Evolutionary conservation across 2,888 invertebrate species (phyloP), one percentile per base, ranked within the genome.

Genomic region (Cerceris rybyensis): DNA sequence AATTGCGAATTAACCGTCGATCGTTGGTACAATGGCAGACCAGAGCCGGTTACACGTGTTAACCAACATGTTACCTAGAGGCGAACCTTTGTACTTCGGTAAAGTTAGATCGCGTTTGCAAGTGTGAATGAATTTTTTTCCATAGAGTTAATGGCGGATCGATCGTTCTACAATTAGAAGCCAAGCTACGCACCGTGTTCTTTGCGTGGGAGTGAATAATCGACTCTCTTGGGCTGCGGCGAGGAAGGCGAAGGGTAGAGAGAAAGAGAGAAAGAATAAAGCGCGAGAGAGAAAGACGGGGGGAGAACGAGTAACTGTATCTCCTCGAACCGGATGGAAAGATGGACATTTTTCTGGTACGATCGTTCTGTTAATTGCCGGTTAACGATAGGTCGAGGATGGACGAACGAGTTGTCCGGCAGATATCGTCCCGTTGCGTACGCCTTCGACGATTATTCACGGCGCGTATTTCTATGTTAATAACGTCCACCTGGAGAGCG

Each of bases 181-280:
- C 17, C 58, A 17, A 7, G 50, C 46, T 70, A 61, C 55, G 71
- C 60, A 58, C 5, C 28, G 39, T 41, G 17, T 65, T 42, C 59
- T 46, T 11, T 41, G 70, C 50, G 69, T 55, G 59, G 74, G 74
- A 49, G 76, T 43, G 76, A 76, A 68, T 69, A 76, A 74, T 68
- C 61, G 59, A 50, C 16, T 8, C 63, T 7, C 7, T 16, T 2
- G 13, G 54, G 41, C 39, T 11, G 63, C 1, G 28, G 4, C 28
- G 28, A 1, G 28, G 28, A 28, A 28, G 28, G 28, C 28, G 28
- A 1, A 28, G 28, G 28, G 28, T 4, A 28, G 28, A 28, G 28
- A 28, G 2, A 28, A 1, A 28, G 28, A 28, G 28, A 28, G 28
- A 28, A n/a, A n/a, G n/a, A n/a, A n/a, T n/a, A n/a, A n/a, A n/a